phyloP scores from a whole-genome alignment of 2,888 invertebrate species.

The Argyresthia goedartella region DNA sequence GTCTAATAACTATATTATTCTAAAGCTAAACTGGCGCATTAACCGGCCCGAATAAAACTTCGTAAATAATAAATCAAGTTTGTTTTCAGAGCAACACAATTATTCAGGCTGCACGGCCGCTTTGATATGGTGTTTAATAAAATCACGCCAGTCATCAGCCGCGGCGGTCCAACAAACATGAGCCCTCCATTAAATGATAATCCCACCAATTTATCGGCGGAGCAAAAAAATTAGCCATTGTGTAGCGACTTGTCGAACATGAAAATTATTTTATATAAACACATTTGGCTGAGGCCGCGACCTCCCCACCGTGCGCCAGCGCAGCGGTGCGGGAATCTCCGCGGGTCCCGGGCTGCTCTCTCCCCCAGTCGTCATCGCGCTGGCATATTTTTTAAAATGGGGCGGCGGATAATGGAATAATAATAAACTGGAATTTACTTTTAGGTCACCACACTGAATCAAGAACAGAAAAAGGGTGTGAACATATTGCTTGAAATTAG shows the following conservation, averaged over 20 bases:
- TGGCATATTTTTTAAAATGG: constrained; percentile 68
- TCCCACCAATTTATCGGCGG: constrained; percentile 65
- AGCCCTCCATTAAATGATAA: constrained; percentile 71
- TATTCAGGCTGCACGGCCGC: constrained; percentile 34
- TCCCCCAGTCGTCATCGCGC: constrained; percentile 56
- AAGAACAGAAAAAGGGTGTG: constrained; percentile 65
- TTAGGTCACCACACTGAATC: constrained; percentile 65
- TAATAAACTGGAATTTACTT: constrained; percentile 71
- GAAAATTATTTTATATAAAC: constrained; percentile 71
- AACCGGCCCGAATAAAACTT: constrained; percentile 42
- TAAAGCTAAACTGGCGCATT: constrained; percentile 45
- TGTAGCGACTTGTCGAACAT: constrained; percentile 66
- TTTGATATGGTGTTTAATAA: constrained; percentile 56
- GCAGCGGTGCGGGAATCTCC: constrained; percentile 24
- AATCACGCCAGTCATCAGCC: constrained; percentile 65
- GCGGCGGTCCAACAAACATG: constrained; percentile 62
- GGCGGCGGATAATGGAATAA: constrained; percentile 67
- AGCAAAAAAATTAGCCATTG: constrained; percentile 65
- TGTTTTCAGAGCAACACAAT: constrained; percentile 33
- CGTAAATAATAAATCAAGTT: constrained; percentile 38
- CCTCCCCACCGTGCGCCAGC: constrained; percentile 36
- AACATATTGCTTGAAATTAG: constrained; percentile 60
- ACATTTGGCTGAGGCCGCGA: constrained; percentile 59
- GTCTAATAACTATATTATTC: constrained; percentile 47
- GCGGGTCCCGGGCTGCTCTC: constrained; percentile 35